Evolutionary conservation across 1,140 invertebrate genomes (phyloP).

Genomic region (Tetranychus cinnabarinus): DNA sequence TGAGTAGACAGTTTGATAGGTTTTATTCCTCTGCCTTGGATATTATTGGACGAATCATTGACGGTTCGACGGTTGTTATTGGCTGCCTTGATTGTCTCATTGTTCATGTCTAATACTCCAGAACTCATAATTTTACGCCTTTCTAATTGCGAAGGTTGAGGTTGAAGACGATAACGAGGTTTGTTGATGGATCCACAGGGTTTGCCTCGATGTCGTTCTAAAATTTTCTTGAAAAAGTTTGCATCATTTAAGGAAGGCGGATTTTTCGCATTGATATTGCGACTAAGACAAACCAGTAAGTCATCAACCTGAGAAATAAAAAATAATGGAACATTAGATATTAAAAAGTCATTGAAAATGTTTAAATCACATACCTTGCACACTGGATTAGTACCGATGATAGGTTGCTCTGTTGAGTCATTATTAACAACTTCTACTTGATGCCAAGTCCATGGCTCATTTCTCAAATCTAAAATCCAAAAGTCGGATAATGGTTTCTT

Average conservation of each 20-base stretch:
- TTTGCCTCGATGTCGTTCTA: too few relatives aligned
- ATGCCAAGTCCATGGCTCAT: neutral
- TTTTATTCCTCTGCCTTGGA: neutral
- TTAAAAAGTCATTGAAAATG: neutral
- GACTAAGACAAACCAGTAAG: neutral
- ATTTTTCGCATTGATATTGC: neutral
- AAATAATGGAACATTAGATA: neutral
- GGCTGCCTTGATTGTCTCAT: neutral
- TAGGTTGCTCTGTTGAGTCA: neutral
- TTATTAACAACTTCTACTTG: neutral
- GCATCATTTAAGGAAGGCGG: neutral
- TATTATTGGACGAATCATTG: neutral
- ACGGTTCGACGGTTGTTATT: neutral
- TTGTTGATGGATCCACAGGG: neutral
- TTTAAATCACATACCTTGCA: neutral
- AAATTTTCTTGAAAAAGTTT: too few relatives aligned
- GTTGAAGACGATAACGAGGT: neutral
- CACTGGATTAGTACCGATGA: neutral
- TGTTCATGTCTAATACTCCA: neutral
- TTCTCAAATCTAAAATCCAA: neutral
- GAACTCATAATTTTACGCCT: neutral
- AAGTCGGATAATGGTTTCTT: conserved; percentile 23
- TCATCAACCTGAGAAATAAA: neutral
- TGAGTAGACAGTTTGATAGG: neutral
- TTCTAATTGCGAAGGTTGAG: neutral